Base-by-base conservation (phyloP, 64 coral and sea anemone genomes). In the Catalaphyllia jardinei region DNA sequence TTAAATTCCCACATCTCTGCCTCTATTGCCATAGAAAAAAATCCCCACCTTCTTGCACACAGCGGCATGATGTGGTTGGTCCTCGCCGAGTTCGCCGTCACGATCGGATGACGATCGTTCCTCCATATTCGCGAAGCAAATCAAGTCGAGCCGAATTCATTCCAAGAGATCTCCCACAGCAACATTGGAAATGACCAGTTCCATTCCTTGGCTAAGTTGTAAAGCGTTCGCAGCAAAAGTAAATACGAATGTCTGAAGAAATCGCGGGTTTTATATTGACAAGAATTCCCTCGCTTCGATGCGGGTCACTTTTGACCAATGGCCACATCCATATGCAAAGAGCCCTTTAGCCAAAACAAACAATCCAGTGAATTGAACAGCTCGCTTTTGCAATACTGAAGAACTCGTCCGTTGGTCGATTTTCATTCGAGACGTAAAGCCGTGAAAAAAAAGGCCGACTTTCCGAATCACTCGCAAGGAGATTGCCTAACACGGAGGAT, bases 261-360 rank as follows among this genome's bases (percentile, higher is more conserved):
- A 71, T 42, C 24, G 81, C 35, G 62, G 65, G 10, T 49, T 35
- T 46, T 67, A n/a, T 83, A 65, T 67, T 71, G 81, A 71, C 60
- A 71, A 85, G 81, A 85, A 85, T 85, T 85, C 81, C 62, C 81
- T 85, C 63, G 81, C 62, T 71, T 25, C 62, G 35, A 71, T 85
- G 81, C 81, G 62, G 81, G 81, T 71, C 81, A 38, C 8, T 27
- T 22, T 71, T 71, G 81, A 85, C 81, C 81, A 85, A 85, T 85
- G 81, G 38, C 38, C 81, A 85, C 81, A 85, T 85, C 81, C 81
- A 64, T 85, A 85, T 50, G 81, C 81, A 85, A 85, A 85, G 81
- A 85, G 81, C 81, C 33, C 63, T 85, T 39, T 57, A 20, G 62
- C 71, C 33, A 85, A 85, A 71, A 85, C 62, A 85, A 85, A 85